Percentiles rank a stretch among this genome's conserved stretches.
Conservation (phyloP, 2,888 invertebrate species). For the Leptogaster cylindrica region DNA sequence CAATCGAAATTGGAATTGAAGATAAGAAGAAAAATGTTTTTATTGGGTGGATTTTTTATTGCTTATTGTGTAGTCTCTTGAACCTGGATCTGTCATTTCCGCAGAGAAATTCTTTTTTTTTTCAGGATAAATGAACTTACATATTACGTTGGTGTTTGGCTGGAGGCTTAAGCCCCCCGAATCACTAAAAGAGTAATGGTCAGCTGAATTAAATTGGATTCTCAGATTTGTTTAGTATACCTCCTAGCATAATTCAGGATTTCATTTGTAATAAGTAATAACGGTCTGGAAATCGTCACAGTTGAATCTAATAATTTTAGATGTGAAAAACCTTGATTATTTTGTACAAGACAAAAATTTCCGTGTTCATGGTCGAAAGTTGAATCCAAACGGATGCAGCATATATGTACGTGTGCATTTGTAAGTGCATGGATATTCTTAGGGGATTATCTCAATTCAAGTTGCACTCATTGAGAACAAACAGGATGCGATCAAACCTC, state of each 20-base stretch:
- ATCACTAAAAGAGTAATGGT: background rate
- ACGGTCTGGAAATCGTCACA: background rate
- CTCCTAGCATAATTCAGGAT: background rate
- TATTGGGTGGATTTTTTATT: conserved; percentile 46
- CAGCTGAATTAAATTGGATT: conserved; percentile 17
- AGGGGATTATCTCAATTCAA: conserved; percentile 40
- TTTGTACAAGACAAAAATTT: background rate
- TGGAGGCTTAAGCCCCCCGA: conserved; percentile 1
- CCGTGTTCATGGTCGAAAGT: no score
- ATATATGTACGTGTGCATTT: no score
- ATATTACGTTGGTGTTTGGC: background rate
- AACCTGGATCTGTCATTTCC: conserved; percentile 27
- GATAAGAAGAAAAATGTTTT: conserved; percentile 47
- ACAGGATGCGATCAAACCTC: conserved; percentile 33
- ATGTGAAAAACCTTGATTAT: background rate
- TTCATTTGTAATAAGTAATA: no score
- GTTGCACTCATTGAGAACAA: conserved; percentile 26
- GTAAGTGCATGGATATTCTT: no score
- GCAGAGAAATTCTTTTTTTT: background rate
- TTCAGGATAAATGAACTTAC: conserved; percentile 32
- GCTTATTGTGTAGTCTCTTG: conserved; percentile 43
- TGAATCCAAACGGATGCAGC: no score
- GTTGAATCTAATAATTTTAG: background rate
- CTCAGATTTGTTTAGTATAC: background rate
- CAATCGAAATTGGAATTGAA: conserved; percentile 46